Conservation (phyloP, 1,140 invertebrate species). For the Zelostemma sp. region DNA sequence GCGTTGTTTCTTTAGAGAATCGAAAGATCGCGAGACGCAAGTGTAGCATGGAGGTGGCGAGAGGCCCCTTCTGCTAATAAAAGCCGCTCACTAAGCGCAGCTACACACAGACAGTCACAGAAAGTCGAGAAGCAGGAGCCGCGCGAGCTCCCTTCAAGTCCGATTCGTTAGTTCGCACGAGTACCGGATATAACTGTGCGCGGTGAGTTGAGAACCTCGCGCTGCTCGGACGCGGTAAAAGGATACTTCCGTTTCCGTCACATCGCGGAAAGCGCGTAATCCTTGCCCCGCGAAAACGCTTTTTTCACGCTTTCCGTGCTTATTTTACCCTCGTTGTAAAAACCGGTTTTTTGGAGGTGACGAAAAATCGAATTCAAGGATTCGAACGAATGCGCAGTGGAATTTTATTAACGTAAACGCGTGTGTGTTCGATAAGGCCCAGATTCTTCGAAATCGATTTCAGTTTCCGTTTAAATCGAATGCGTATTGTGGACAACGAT, state of each 20-base stretch:
- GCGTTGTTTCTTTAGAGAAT: constrained; percentile 51
- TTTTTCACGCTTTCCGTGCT: background rate
- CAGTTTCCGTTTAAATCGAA: too few species aligned
- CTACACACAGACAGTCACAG: constrained; percentile 69
- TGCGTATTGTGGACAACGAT: constrained; percentile 32
- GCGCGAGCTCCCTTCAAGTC: constrained; percentile 54
- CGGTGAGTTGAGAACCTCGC: constrained; percentile 55
- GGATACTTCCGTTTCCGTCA: constrained; percentile 35
- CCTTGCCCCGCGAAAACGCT: background rate
- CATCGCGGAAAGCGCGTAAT: background rate
- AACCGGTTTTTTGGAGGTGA: too few species aligned
- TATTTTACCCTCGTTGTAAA: background rate
- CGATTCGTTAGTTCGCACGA: constrained; percentile 46
- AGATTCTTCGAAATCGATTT: too few species aligned
- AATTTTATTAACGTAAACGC: too few species aligned
- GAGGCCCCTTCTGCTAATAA: constrained; percentile 70
- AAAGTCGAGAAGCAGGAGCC: constrained; percentile 64
- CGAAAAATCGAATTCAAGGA: too few species aligned
- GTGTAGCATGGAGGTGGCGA: constrained; percentile 66
- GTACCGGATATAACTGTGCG: constrained; percentile 56
- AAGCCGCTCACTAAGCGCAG: constrained; percentile 68
- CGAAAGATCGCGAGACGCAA: constrained; percentile 51
- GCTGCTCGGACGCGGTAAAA: constrained; percentile 19
- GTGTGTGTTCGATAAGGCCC: too few species aligned
- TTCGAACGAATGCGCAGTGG: too few species aligned